Evolutionary conservation across 1,140 invertebrate species (phyloP).

Genomic region (Pseudomyrmex cubaensis): DNA sequence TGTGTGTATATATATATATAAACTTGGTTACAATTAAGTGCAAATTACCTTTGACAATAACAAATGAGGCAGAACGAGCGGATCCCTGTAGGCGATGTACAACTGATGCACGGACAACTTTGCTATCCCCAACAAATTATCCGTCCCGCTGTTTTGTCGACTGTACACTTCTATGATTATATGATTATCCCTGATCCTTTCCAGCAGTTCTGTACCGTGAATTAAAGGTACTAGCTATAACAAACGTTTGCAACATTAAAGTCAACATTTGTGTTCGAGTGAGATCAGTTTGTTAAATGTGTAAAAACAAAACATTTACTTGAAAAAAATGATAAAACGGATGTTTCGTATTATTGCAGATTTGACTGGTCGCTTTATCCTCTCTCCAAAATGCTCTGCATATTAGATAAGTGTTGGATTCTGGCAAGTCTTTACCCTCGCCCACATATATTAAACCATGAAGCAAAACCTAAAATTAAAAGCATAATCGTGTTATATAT

Average conservation of each 20-base stretch:
- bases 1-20: slow-evolving; percentile 19
- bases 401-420: slow-evolving; percentile 83
- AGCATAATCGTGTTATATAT: too few relatives aligned
- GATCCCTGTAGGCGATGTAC: slow-evolving; percentile 87
- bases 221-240: slow-evolving; percentile 86
- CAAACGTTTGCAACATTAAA: slow-evolving; percentile 42
- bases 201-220: slow-evolving; percentile 85
- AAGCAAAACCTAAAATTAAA: slow-evolving; percentile 79
- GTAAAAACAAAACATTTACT: slow-evolving; percentile 73
- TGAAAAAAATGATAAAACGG: slow-evolving; percentile 86
- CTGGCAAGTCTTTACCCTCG: slow-evolving; percentile 82
- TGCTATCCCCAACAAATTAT: slow-evolving; percentile 85
- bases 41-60: slow-evolving; percentile 76
- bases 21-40: slow-evolving; percentile 13
- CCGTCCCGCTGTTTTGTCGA: slow-evolving; percentile 78
- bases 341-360: slow-evolving; percentile 82
- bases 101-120: slow-evolving; percentile 87
- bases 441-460: slow-evolving; percentile 85
- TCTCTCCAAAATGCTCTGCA: slow-evolving; percentile 85
- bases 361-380: slow-evolving; percentile 82
- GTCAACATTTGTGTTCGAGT: slow-evolving; percentile 21
- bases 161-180: slow-evolving; percentile 86
- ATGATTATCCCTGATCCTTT: slow-evolving; percentile 86
- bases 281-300: slow-evolving; percentile 11
- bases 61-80: slow-evolving; percentile 85